phyloP scores from a whole-genome alignment of 2,113 vertebrate species.

The Lagopus muta region DNA sequence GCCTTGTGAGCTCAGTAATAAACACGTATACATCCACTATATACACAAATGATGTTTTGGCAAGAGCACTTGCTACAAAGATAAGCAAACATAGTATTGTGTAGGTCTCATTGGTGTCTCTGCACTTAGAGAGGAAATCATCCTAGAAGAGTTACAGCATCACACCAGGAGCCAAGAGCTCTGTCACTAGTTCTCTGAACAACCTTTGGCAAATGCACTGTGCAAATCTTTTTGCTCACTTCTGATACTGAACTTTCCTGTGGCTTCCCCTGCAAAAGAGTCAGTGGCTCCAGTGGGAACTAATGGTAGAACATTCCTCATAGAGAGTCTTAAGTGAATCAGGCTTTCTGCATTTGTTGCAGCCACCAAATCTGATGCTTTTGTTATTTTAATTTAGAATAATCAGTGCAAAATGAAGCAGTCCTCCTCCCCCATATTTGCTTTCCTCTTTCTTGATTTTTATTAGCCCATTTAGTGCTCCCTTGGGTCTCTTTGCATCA shows the following conservation, averaged over 20 bases:
- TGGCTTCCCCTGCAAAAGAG: background rate
- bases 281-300: background rate
- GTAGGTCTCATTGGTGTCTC: background rate
- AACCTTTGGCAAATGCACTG: background rate
- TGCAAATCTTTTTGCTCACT: background rate
- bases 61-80: background rate
- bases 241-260: background rate
- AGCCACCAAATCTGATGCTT: background rate
- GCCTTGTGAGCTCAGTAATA: background rate
- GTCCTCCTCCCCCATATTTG: constrained; percentile 12
- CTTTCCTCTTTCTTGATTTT: constrained; percentile 41
- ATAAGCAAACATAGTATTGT: background rate
- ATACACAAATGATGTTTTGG: background rate
- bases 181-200: background rate
- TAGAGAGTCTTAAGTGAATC: background rate
- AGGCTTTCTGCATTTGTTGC: background rate
- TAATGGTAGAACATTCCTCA: background rate
- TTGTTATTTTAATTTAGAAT: constrained; percentile 40
- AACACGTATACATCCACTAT: background rate
- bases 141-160: background rate
- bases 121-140: background rate
- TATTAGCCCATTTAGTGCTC: constrained; percentile 39
- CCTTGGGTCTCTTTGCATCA: constrained; percentile 6
- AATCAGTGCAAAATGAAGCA: constrained; percentile 19
- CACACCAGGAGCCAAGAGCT: background rate